phyloP scores from a whole-genome alignment of 2,888 invertebrate species.

The Diaperis boleti region DNA sequence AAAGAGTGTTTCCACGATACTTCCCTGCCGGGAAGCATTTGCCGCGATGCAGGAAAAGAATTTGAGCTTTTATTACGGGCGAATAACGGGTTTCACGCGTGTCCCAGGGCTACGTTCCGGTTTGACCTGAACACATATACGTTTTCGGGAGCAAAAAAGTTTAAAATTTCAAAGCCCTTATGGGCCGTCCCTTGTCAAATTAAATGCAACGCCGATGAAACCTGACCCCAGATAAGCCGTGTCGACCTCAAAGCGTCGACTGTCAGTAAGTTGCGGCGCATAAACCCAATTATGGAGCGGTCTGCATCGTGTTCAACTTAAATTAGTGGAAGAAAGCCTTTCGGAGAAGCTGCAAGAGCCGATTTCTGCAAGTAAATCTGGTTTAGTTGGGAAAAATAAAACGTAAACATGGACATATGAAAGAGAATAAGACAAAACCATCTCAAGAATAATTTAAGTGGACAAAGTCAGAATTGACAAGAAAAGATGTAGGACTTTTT shows the following conservation, averaged over 20 bases:
- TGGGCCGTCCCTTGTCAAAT: slow-evolving; percentile 24
- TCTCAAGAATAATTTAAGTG: too few relatives aligned
- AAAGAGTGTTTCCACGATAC: slow-evolving; percentile 7
- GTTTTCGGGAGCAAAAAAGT: not conserved
- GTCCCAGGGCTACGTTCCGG: not conserved
- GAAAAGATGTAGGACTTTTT: too few relatives aligned
- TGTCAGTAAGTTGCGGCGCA: slow-evolving; percentile 22
- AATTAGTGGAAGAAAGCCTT: slow-evolving; percentile 9
- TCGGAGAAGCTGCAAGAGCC: not conserved
- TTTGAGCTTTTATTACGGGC: slow-evolving; percentile 5
- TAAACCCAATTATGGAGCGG: slow-evolving; percentile 27
- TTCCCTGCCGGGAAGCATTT: too few relatives aligned
- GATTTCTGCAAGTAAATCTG: not conserved
- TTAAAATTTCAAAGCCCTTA: slow-evolving; percentile 11
- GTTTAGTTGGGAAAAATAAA: too few relatives aligned
- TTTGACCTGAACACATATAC: not conserved
- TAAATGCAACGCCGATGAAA: slow-evolving; percentile 26
- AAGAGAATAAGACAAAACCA: too few relatives aligned
- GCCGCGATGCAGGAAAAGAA: too few relatives aligned
- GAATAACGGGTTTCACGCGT: not conserved
- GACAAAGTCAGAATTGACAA: too few relatives aligned
- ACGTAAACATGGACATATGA: too few relatives aligned
- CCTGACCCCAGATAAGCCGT: slow-evolving; percentile 24
- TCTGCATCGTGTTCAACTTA: slow-evolving; percentile 18
- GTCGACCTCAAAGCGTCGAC: slow-evolving; percentile 26